These are phyloP conservation scores for Palythoa caribaeorum DNA, from an alignment of 92 coral and sea anemone genomes.

Conservation along the genomic window DNA sequence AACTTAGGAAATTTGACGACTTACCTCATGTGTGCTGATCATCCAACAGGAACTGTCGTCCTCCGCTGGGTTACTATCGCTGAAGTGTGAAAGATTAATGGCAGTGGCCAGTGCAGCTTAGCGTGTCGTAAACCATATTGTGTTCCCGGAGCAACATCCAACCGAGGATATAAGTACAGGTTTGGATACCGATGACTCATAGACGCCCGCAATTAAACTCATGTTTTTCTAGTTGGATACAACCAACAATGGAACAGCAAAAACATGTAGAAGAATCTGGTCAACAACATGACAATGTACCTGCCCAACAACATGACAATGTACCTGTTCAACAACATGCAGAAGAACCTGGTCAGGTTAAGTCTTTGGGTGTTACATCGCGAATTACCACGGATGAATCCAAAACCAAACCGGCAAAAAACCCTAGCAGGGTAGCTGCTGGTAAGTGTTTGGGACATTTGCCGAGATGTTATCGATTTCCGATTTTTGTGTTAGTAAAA, in stretches of 20 bases:
- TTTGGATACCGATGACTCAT: neutral
- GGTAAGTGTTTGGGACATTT: no score
- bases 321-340: neutral
- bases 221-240: neutral
- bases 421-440: neutral
- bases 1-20: conserved; percentile 17
- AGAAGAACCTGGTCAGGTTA: neutral
- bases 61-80: conserved; percentile 20
- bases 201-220: neutral
- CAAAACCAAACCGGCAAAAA: no score
- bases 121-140: conserved; percentile 40
- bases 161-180: neutral
- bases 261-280: neutral
- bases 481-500: no score
- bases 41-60: conserved; percentile 22
- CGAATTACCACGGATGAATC: no score
- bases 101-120: conserved; percentile 28
- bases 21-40: conserved; percentile 15
- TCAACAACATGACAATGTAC: neutral
- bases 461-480: no score
- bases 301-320: neutral
- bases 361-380: no score
- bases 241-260: neutral
- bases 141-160: neutral
- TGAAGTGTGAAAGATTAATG: conserved; percentile 26